Evolutionary conservation across 2,797 vertebrate species (phyloP), one percentile per base, ranked within the genome.

Genomic region (Syncerus caffer): DNA sequence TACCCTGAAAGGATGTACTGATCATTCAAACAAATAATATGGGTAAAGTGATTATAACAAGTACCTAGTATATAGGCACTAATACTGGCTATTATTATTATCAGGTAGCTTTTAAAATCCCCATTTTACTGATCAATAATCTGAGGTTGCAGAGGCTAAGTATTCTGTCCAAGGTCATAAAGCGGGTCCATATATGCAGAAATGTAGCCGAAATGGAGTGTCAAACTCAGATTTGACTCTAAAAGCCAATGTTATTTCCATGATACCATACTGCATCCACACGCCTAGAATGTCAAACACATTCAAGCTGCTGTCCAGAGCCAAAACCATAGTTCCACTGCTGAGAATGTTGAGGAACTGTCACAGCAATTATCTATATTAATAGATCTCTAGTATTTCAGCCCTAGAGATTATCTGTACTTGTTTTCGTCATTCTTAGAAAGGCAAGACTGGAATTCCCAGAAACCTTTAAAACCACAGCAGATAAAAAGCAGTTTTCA

Each of bases 261-360:
- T 1, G n/a, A 25, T 31, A 3, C 9, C 7, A 12, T 0, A 27
- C 53, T 38, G 57, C 38, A 4, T 14, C 4, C 47, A 27, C 0
- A 83, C 11, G 4, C 50, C 47, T 1, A n/a, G 1, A 27, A 55
- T 21, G 10, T 71, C 82, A 55, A 27, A 87, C 31, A 71, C 34
- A 11, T 38, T 25, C 13, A 25, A 14, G 4, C 45, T 1, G n/a
- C 34, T 6, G 13, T 11, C 67, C 50, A 47, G 45, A 53, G 58
- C 38, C 84, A 58, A 74, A 3, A 47, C 45, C 29, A 9, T 14
- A 47, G 53, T 45, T 31, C 19, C n/a, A 50, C 34, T 17, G 45
- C 53, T 58, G 60, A 12, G 25, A 31, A 27, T 31, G 83, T 25
- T 31, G 25, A 58, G 50, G 55, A 64, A 86, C 23, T 55, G 10